Evolutionary conservation across 2,888 invertebrate genomes (phyloP).

Genomic region (Pemphredon lugubris): DNA sequence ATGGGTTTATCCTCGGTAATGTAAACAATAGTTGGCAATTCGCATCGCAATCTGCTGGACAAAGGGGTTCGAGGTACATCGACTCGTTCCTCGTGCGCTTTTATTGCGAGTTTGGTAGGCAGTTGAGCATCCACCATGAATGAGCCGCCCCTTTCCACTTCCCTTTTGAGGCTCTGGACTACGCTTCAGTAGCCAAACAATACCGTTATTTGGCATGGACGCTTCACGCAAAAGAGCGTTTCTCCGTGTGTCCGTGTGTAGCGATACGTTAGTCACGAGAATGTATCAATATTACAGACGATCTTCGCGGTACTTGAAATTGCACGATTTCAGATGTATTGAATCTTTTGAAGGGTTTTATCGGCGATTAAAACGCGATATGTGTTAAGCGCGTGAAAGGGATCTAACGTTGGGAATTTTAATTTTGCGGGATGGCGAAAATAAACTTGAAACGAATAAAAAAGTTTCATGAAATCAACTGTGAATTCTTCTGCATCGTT

Average conservation of each 20-base stretch:
- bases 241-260: background rate
- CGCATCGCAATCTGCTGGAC: conserved; percentile 52
- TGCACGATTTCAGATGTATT: too few species aligned
- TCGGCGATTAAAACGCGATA: too few species aligned
- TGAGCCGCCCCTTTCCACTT: conserved; percentile 38
- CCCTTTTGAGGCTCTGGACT: conserved; percentile 11
- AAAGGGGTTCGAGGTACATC: conserved; percentile 39
- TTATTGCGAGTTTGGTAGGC: conserved; percentile 47
- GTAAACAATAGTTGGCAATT: conserved; percentile 62
- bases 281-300: too few species aligned
- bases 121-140: conserved; percentile 37
- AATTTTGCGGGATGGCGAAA: too few species aligned
- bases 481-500: too few species aligned
- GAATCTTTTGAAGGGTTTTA: background rate
- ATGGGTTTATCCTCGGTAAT: conserved; percentile 10
- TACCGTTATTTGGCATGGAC: background rate
- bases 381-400: too few species aligned
- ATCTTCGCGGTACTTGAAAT: too few species aligned
- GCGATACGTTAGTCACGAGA: too few species aligned
- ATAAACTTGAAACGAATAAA: too few species aligned
- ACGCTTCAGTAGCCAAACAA: background rate
- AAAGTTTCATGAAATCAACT: too few species aligned
- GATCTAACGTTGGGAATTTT: too few species aligned
- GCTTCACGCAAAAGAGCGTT: background rate
- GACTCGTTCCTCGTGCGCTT: conserved; percentile 32